Conservation (phyloP, 2,113 vertebrate species). For the Vireo altiloquus region DNA sequence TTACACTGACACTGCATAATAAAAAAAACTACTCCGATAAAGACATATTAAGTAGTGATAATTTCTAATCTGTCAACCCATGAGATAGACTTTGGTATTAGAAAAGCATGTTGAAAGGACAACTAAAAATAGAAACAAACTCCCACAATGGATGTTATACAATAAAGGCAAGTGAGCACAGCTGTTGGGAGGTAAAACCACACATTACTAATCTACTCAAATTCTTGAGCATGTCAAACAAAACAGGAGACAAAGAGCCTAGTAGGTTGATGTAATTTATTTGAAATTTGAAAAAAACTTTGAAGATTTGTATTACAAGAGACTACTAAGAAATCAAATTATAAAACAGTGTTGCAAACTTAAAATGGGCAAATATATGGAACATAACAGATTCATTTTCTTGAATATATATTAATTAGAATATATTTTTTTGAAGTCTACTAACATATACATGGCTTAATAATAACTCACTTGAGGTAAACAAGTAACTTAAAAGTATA, state of each 20-base stretch:
- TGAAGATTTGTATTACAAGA: not conserved
- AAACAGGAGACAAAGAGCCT: not conserved
- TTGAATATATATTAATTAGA: not conserved
- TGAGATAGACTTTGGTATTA: not conserved
- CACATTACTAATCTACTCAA: not conserved
- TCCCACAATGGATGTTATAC: not conserved
- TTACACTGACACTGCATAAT: not conserved
- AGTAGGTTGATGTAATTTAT: not conserved
- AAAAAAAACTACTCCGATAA: not conserved
- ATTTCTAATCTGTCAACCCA: not conserved
- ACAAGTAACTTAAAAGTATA: not conserved
- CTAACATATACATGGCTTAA: not conserved
- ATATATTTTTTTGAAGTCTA: not conserved
- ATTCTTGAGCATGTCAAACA: not conserved
- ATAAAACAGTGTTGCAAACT: not conserved
- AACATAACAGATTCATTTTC: not conserved
- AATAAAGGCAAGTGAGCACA: not conserved
- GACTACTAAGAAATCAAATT: not conserved
- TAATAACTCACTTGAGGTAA: not conserved
- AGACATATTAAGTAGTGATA: not conserved
- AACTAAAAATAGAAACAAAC: slow-evolving; percentile 3
- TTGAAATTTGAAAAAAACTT: not conserved
- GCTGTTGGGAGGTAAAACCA: slow-evolving; percentile 11
- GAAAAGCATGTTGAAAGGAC: not conserved
- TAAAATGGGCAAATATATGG: not conserved